These are phyloP conservation scores for Mionectes macconnelli DNA, from an alignment of 2,113 vertebrate genomes.

Conservation along the genomic window DNA sequence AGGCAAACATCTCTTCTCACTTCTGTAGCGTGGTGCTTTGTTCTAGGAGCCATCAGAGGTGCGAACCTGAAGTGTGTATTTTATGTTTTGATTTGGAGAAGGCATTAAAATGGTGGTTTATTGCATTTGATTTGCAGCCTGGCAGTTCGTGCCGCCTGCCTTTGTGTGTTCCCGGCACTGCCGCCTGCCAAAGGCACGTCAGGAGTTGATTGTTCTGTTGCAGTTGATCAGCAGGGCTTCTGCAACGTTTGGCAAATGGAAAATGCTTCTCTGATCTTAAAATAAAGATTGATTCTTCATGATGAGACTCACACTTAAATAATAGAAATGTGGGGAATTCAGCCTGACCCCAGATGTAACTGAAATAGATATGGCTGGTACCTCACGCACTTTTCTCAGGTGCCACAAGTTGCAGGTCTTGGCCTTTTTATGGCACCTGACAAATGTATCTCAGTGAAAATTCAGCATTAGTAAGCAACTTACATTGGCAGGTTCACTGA, in stretches of 20 bases:
- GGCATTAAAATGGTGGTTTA: conserved; percentile 24
- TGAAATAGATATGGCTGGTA: not conserved
- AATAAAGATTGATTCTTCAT: conserved; percentile 30
- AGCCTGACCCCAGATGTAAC: not conserved
- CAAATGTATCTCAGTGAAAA: not conserved
- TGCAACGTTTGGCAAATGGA: not conserved
- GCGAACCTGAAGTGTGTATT: not conserved
- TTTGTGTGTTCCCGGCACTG: conserved; percentile 26
- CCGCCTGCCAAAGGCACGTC: not conserved
- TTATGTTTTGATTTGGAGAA: conserved; percentile 50
- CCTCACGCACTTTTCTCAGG: not conserved
- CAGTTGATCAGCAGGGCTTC: conserved; percentile 32
- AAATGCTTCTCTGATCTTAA: conserved; percentile 22
- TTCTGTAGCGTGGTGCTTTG: not conserved
- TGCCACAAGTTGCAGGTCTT: not conserved
- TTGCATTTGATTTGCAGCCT: conserved; percentile 29
- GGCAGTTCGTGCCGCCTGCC: conserved; percentile 25
- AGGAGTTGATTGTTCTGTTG: conserved; percentile 49
- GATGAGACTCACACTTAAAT: not conserved
- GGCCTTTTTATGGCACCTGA: not conserved
- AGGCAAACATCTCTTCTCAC: not conserved
- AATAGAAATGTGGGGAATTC: not conserved
- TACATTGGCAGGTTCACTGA: not conserved
- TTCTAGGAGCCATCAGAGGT: not conserved
- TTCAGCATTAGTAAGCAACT: not conserved